Conservation (phyloP, 2,113 vertebrate genomes). For the Dicaeum eximium region DNA sequence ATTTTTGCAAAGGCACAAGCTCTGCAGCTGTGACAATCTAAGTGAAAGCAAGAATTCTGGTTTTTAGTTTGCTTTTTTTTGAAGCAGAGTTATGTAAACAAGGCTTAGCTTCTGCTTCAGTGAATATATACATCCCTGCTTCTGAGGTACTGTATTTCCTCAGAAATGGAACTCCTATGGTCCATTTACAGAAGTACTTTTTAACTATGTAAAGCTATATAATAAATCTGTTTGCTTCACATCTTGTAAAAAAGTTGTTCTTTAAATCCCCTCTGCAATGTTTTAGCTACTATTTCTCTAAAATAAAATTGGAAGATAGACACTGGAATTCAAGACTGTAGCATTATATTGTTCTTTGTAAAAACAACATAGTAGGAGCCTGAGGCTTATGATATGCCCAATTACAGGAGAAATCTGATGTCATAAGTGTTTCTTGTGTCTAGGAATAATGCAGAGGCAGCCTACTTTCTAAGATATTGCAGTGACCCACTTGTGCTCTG, state of each 20-base stretch:
- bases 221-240: not conserved
- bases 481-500: not conserved
- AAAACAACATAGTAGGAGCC: not conserved
- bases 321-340: not conserved
- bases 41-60: not conserved
- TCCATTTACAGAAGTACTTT: not conserved
- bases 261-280: not conserved
- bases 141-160: not conserved
- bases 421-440: not conserved
- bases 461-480: not conserved
- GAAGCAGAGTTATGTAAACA: not conserved
- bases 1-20: not conserved
- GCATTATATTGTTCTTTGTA: not conserved
- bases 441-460: conserved; percentile 5
- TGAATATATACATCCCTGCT: not conserved
- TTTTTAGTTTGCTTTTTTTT: not conserved
- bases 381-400: not conserved
- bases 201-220: not conserved
- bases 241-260: not conserved
- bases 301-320: not conserved
- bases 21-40: not conserved
- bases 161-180: not conserved
- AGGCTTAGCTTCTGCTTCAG: not conserved
- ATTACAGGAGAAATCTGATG: not conserved
- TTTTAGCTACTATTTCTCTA: not conserved